These are phyloP conservation scores for Orthonyx spaldingii DNA, from an alignment of 2,113 vertebrate species.

Conservation along the genomic window DNA sequence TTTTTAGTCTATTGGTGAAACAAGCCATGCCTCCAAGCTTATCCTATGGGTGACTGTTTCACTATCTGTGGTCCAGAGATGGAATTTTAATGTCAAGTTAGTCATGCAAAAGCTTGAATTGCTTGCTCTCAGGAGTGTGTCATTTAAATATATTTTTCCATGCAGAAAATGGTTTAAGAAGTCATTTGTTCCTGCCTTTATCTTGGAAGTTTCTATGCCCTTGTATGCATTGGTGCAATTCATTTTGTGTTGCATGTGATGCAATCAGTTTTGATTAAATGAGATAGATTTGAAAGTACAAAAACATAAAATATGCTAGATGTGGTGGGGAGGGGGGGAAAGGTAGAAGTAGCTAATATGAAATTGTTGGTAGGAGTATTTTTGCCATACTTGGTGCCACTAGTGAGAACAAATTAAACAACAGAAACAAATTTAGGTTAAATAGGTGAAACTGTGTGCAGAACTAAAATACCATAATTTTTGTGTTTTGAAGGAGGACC, in stretches of 20 bases:
- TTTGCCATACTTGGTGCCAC: background rate
- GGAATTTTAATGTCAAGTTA: background rate
- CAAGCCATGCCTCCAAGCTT: background rate
- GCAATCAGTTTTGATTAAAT: background rate
- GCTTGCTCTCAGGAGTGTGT: background rate
- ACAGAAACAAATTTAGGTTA: background rate
- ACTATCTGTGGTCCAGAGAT: background rate
- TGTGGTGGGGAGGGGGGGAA: accelerated
- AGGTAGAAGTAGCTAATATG: background rate
- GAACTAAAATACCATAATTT: background rate
- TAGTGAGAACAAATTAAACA: background rate
- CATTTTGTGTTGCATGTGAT: background rate
- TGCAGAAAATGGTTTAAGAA: background rate
- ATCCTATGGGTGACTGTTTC: background rate
- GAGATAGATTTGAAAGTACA: background rate
- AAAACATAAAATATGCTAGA: background rate
- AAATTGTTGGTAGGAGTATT: background rate
- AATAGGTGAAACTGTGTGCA: background rate
- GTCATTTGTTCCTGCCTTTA: background rate
- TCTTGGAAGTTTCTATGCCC: background rate
- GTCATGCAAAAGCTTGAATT: background rate
- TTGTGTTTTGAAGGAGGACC: background rate
- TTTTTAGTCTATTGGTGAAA: background rate
- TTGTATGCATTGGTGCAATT: background rate
- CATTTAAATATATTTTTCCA: background rate